Conservation (phyloP, 2,888 invertebrate genomes). For the Koerneria pararmatus region DNA sequence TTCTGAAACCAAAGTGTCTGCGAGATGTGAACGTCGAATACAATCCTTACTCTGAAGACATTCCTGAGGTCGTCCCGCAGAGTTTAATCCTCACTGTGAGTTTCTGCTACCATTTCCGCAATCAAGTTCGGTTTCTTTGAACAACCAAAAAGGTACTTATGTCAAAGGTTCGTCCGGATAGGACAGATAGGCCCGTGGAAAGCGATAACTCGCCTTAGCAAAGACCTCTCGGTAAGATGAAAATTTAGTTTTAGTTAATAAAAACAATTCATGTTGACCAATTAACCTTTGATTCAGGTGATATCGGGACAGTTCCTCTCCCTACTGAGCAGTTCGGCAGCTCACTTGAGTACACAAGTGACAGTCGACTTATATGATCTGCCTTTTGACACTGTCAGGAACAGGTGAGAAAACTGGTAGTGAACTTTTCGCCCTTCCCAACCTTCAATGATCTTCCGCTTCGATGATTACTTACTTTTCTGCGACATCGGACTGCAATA, state of each 20-base stretch:
- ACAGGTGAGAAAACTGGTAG: slow-evolving; percentile 5
- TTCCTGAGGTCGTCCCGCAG: slow-evolving; percentile 20
- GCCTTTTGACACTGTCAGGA: slow-evolving; percentile 17
- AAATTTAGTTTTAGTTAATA: background rate
- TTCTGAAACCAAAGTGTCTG: slow-evolving; percentile 21
- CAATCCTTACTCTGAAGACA: slow-evolving; percentile 17
- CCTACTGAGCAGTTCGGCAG: background rate
- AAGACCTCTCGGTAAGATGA: background rate
- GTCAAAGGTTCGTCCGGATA: too few relatives aligned
- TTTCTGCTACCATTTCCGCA: background rate
- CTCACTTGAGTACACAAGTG: slow-evolving; percentile 13
- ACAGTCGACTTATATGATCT: slow-evolving; percentile 22
- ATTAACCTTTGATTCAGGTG: slow-evolving; percentile 1
- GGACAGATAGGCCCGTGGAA: too few relatives aligned
- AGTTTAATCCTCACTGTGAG: slow-evolving; percentile 19
- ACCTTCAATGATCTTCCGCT: background rate
- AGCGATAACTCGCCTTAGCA: background rate
- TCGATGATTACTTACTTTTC: background rate
- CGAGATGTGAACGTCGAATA: slow-evolving; percentile 14
- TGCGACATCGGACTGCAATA: background rate
- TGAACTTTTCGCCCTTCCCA: background rate
- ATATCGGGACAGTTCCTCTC: slow-evolving; percentile 22
- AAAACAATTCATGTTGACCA: background rate
- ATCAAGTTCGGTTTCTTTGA: background rate
- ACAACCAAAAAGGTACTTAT: too few relatives aligned